Percentiles rank a stretch among this genome's conserved stretches.
phyloP scores from a whole-genome alignment of 2,888 invertebrate genomes.

The Omphaloscelis lunosa region DNA sequence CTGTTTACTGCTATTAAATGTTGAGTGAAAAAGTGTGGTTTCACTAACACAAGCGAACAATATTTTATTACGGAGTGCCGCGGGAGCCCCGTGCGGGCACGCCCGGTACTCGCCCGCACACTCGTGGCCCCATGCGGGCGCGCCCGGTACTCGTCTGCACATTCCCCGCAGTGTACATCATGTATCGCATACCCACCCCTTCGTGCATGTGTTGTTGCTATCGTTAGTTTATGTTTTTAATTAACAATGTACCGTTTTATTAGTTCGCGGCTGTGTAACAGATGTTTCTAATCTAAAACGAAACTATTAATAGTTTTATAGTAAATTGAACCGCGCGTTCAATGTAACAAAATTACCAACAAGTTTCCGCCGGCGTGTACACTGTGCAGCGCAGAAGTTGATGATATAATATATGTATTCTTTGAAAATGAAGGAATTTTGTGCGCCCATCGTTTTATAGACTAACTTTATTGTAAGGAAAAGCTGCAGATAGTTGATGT shows the following conservation, averaged over 20 bases:
- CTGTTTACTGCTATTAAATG: conserved; percentile 68
- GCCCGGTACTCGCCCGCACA: not conserved
- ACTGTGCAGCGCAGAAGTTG: not conserved
- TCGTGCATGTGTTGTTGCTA: conserved; percentile 20
- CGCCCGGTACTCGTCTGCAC: too few species aligned
- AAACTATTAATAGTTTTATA: conserved; percentile 33
- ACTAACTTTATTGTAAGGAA: not conserved
- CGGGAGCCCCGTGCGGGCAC: too few species aligned
- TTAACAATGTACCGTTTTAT: conserved; percentile 24
- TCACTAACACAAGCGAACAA: conserved; percentile 37
- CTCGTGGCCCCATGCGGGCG: too few species aligned
- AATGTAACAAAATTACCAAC: conserved; percentile 3
- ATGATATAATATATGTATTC: not conserved
- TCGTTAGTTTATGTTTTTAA: conserved; percentile 17
- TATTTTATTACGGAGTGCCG: not conserved
- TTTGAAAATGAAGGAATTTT: not conserved
- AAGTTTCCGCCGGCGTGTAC: conserved; percentile 2
- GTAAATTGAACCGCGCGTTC: conserved; percentile 9
- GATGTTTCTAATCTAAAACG: conserved; percentile 30
- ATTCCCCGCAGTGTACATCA: not conserved
- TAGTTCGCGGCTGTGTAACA: not conserved
- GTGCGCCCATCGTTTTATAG: not conserved
- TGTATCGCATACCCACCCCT: not conserved
- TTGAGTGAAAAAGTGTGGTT: conserved; percentile 58
- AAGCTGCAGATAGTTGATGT: not conserved